phyloP scores from a whole-genome alignment of 2,888 invertebrate species.

The Hyppa rectilinea region DNA sequence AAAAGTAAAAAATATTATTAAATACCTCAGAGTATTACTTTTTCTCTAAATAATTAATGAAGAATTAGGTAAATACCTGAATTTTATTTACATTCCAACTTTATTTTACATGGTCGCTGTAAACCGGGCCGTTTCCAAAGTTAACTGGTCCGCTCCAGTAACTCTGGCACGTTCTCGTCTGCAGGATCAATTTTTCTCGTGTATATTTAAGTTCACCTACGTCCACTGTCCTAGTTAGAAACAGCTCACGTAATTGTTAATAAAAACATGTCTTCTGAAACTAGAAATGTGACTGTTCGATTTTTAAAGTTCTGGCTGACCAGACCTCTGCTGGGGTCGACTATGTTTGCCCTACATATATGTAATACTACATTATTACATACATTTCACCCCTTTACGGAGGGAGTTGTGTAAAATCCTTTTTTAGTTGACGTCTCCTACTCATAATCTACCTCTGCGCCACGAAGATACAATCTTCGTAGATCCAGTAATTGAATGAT shows the following conservation, averaged over 20 bases:
- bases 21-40: not conserved
- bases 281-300: slow-evolving; percentile 5
- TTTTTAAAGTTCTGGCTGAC: slow-evolving; percentile 14
- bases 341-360: not conserved
- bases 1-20: no score
- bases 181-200: slow-evolving; percentile 48
- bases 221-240: slow-evolving; percentile 44
- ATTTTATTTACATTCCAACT: not conserved
- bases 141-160: slow-evolving; percentile 26
- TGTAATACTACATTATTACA: no score
- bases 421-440: no score
- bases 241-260: slow-evolving; percentile 16
- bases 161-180: slow-evolving; percentile 25
- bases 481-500: no score
- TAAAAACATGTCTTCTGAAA: slow-evolving; percentile 39
- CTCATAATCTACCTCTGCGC: no score
- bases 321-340: not conserved
- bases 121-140: slow-evolving; percentile 24
- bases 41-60: not conserved
- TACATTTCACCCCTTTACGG: no score
- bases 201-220: slow-evolving; percentile 50
- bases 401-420: no score
- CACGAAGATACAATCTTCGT: no score
- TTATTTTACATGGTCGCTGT: not conserved
- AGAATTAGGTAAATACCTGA: not conserved